Evolutionary conservation across 2,888 invertebrate species (phyloP).

Genomic region (Limulus polyphemus): DNA sequence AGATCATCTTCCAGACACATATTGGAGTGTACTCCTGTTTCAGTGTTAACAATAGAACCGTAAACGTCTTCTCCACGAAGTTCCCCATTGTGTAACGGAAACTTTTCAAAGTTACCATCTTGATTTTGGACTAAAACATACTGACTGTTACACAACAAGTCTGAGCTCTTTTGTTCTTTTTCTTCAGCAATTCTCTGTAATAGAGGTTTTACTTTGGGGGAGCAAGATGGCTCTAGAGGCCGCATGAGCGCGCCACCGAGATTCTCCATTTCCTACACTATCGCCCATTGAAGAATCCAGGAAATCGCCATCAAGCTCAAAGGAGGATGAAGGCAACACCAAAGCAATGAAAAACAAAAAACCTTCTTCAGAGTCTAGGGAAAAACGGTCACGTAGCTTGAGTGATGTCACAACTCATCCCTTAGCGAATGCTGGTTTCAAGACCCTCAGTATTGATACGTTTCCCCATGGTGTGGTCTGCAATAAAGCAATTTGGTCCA

Average conservation of each 20-base stretch:
- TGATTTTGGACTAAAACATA: slow-evolving; percentile 77
- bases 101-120: slow-evolving; percentile 76
- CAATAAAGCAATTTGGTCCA: too few relatives aligned
- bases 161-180: slow-evolving; percentile 46
- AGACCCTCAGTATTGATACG: too few relatives aligned
- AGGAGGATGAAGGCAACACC: slow-evolving; percentile 27
- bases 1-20: slow-evolving; percentile 69
- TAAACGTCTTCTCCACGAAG: slow-evolving; percentile 40
- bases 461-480: too few relatives aligned
- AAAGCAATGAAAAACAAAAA: too few relatives aligned
- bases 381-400: too few relatives aligned
- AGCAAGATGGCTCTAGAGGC: slow-evolving; percentile 34
- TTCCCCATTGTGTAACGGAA: too few relatives aligned
- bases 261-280: slow-evolving; percentile 63
- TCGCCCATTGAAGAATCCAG: slow-evolving; percentile 75
- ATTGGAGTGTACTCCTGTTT: slow-evolving; percentile 86
- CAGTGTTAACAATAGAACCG: slow-evolving; percentile 81
- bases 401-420: too few relatives aligned
- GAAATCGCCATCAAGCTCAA: slow-evolving; percentile 39
- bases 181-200: slow-evolving; percentile 88
- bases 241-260: slow-evolving; percentile 44
- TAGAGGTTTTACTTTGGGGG: slow-evolving; percentile 50
- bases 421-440: too few relatives aligned
- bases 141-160: slow-evolving; percentile 66
- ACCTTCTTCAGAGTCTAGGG: too few relatives aligned